Evolutionary conservation across 2,113 vertebrate genomes (phyloP), one percentile per base, ranked within the genome.

Genomic region (Varanus komodoensis): DNA sequence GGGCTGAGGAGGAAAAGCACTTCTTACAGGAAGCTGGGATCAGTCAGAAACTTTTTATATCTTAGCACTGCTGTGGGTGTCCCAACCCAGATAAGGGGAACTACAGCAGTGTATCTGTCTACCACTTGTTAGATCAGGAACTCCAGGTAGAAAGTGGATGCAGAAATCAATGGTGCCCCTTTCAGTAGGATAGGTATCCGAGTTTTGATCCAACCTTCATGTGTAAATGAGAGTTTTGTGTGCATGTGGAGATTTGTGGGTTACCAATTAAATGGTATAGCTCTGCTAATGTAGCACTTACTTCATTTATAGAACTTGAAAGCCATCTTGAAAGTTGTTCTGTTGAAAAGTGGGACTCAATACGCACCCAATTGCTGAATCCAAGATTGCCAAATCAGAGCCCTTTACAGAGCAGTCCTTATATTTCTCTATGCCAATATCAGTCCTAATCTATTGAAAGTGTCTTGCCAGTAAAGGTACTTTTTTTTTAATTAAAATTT

Each of bases 21-120:
- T 94, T 96, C 95, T 97, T 92, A 68, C 93, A 97, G 95, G 94
- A 92, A 97, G 95, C 94, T 90, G 90, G 95, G 89, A 90, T 96
- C 91, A 94, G 95, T 96, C 94, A 96, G 94, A 94, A 95, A 95
- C 92, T 96, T 96, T 95, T 95, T 96, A 95, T 84, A 81, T 93
- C 91, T 91, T 93, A 94, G 68, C 92, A 94, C 96, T 94, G 95
- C 93, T 93, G 90, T 92, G 96, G 57, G 32, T 25, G 11, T 23
- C 23, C 23, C 11, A 27, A 61, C 25, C 32, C 50, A 75, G 52
- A 86, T 74, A 38, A 57, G 48, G 34, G 32, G 5, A 29, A 8
- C 61, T 17, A 17, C 6, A 34, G 69, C 54, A 0, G 54, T 29
- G 14, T 5, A 48, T 25, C 14, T 44, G 48, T 50, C 44, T 69